Percentiles rank a stretch among this genome's conserved stretches.
phyloP scores from a whole-genome alignment of 2,888 invertebrate genomes.

The Drosophila antonietae region DNA sequence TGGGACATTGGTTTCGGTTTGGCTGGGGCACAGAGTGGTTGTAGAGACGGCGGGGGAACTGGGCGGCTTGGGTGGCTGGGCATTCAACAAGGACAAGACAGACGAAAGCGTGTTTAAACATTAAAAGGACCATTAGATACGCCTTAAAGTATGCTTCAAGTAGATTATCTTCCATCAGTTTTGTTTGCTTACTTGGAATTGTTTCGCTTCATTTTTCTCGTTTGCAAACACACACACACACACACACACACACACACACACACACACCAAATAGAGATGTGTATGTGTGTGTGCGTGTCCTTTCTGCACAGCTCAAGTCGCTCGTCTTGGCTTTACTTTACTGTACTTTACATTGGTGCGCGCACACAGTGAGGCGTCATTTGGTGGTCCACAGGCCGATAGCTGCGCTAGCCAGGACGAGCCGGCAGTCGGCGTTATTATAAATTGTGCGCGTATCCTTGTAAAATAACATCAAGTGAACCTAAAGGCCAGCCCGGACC shows the following conservation, averaged over 20 bases:
- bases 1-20: conserved; percentile 75
- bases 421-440: conserved; percentile 65
- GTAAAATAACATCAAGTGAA: conserved; percentile 79
- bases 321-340: conserved; percentile 38
- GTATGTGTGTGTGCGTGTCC: conserved; percentile 38
- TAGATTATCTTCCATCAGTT: conserved; percentile 83
- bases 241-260: conserved; percentile 59
- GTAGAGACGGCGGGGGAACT: neutral
- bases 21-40: neutral
- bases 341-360: conserved; percentile 13
- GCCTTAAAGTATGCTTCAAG: conserved; percentile 84
- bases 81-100: conserved; percentile 50
- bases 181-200: conserved; percentile 81
- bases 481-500: conserved; percentile 32
- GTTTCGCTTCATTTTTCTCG: conserved; percentile 80
- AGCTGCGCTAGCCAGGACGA: conserved; percentile 9
- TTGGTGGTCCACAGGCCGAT: conserved; percentile 35
- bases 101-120: conserved; percentile 81
- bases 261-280: conserved; percentile 30
- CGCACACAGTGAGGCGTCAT: conserved; percentile 33
- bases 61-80: conserved; percentile 15
- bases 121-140: conserved; percentile 83
- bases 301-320: conserved; percentile 42
- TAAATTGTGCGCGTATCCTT: conserved; percentile 80
- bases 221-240: conserved; percentile 62